Base-by-base conservation (phyloP, 2,797 vertebrate genomes). In the Melanotaenia boesemani region DNA sequence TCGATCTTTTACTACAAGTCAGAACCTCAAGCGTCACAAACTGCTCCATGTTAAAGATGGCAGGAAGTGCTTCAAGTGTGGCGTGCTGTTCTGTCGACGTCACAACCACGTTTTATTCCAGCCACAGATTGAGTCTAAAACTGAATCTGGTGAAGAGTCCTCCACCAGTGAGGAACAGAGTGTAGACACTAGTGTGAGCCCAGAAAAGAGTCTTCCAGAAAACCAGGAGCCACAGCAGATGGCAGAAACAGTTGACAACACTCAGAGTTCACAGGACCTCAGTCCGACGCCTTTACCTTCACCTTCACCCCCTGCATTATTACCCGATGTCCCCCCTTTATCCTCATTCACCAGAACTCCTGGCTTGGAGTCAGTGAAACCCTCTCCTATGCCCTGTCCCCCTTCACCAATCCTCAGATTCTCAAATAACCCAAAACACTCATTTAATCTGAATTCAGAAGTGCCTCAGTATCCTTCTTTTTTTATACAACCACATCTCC, bases 21-120 rank as follows among this genome's bases (percentile, higher is more conserved):
- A 86, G 18, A 78, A 79, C 60, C 90, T 94, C 18, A 94, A 94
- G 74, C 93, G 94, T 4, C 94, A 95, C 24, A 92, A 90, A 63
- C 70, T 88, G 55, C 86, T 92, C 59, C 94, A 95, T 1, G 77
- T 89, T 72, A 94, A 74, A 83, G 92, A 94, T 11, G 83, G 82
- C 36, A 88, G 88, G 66, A 93, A 91, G 78, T 94, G 94, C 74
- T 12, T 2, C 2, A 71, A 12, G n/a, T 94, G 94, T 5, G 90
- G 92, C 0, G 64, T 74, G 0, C 78, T 94, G 30, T 94, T 93
- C 88, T 94, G 94, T 64, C 88, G 73, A 63, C 86, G 80, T 3
- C 93, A 94, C 75, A 88, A 76, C 28, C 77, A 77, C n/a, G 0
- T 76, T 13, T 11, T 79, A 1, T 84, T 56, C 36, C 16, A 15